A percentile compares a stretch with the other conserved stretches of the same genome.
These are phyloP conservation scores for Melinopterus prodromus DNA, from an alignment of 2,888 invertebrate genomes.

Conservation along the genomic window DNA sequence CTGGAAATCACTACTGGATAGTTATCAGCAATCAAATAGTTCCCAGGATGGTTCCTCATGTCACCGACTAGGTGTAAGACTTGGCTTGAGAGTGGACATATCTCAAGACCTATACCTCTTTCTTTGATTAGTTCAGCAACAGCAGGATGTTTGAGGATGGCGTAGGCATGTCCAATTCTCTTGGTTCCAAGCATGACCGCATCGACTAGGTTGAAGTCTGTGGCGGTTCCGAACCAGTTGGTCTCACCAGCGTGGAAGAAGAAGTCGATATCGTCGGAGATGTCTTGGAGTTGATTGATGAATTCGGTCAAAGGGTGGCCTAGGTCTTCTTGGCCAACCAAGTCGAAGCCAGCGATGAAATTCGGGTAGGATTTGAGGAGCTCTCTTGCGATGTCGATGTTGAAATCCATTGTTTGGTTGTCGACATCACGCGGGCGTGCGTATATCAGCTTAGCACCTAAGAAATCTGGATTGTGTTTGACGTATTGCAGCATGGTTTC, in stretches of 20 bases:
- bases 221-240: constrained; percentile 70
- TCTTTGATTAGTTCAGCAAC: constrained; percentile 65
- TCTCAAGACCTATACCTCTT: constrained; percentile 71
- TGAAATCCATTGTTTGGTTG: constrained; percentile 56
- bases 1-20: constrained; percentile 75
- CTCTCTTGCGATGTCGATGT: constrained; percentile 49
- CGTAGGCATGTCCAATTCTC: constrained; percentile 78
- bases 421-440: constrained; percentile 66
- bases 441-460: constrained; percentile 75
- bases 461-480: constrained; percentile 68
- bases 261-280: constrained; percentile 44
- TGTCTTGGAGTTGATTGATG: constrained; percentile 31
- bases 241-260: constrained; percentile 76
- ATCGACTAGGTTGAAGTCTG: constrained; percentile 76
- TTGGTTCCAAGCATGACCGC: constrained; percentile 72
- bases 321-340: constrained; percentile 81
- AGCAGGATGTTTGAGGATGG: constrained; percentile 72
- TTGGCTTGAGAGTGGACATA: constrained; percentile 78
- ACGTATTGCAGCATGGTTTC: constrained; percentile 67
- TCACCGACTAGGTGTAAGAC: constrained; percentile 71
- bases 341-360: constrained; percentile 79
- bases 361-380: constrained; percentile 65
- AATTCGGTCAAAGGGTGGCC: constrained; percentile 72
- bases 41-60: constrained; percentile 76
- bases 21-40: constrained; percentile 67